A percentile compares a stretch with the other conserved stretches of the same genome.
These are phyloP conservation scores for Tortrix viridana DNA, from an alignment of 2,888 invertebrate species.

Conservation along the genomic window DNA sequence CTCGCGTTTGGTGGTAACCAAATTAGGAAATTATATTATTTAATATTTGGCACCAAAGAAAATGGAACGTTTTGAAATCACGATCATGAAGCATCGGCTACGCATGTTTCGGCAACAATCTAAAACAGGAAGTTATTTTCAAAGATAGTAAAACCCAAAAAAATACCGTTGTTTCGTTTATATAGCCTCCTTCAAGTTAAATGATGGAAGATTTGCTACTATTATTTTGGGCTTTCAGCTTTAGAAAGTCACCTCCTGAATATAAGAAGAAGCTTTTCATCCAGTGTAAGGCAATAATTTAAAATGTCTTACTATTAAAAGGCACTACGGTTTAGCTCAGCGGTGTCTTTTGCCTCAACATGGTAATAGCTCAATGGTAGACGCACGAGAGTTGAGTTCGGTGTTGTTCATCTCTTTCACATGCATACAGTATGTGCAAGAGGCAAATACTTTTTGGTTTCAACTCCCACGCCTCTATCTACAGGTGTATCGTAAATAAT, in stretches of 20 bases:
- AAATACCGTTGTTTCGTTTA: not conserved
- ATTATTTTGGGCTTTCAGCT: not conserved
- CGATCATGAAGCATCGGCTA: not conserved
- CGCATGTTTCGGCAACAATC: slow-evolving; percentile 28
- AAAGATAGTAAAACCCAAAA: not conserved
- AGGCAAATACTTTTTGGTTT: too few species aligned
- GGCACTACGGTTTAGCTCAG: slow-evolving; percentile 31
- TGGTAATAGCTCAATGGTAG: slow-evolving; percentile 4
- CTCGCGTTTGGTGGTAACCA: slow-evolving; percentile 45
- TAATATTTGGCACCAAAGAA: slow-evolving; percentile 47
- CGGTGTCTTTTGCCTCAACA: slow-evolving; percentile 30
- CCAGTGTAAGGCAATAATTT: slow-evolving; percentile 14
- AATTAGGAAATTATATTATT: slow-evolving; percentile 40
- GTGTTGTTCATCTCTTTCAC: too few species aligned
- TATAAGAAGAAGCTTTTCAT: slow-evolving; percentile 14
- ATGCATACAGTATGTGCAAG: too few species aligned
- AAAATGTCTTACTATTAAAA: slow-evolving; percentile 27
- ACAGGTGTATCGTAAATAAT: not conserved
- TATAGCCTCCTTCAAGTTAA: not conserved
- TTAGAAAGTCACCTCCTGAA: not conserved
- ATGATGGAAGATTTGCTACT: too few species aligned
- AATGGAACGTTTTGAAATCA: slow-evolving; percentile 33
- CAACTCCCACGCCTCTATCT: too few species aligned
- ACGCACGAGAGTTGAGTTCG: too few species aligned
- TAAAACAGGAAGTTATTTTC: slow-evolving; percentile 8